Evolutionary conservation across 2,797 vertebrate species (phyloP).

Genomic region (Melanotaenia parkinsoni): DNA sequence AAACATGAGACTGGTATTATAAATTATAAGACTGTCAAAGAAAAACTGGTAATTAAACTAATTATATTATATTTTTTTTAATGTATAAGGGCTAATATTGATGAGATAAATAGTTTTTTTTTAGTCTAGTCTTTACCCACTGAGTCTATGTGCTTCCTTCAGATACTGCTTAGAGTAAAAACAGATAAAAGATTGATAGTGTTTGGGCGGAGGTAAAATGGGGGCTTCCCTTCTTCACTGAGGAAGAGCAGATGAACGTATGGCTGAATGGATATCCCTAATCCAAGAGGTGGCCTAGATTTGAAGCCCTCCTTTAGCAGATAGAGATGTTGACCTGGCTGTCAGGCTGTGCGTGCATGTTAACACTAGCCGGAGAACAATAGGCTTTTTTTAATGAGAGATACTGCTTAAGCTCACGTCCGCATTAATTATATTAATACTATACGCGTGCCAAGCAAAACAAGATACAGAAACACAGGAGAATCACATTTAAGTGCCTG

Average conservation of each 20-base stretch:
- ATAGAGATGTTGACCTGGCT: constrained; percentile 66
- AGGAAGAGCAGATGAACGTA: constrained; percentile 51
- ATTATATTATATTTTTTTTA: background rate
- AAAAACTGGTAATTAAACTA: background rate
- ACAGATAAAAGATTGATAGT: constrained; percentile 66
- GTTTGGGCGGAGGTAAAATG: constrained; percentile 33
- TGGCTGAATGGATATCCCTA: constrained; percentile 65
- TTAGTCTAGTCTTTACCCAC: background rate
- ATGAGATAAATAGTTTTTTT: background rate
- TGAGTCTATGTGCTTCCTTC: constrained; percentile 10
- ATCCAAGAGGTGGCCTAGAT: constrained; percentile 75
- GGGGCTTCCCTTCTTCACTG: constrained; percentile 28
- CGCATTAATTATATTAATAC: constrained; percentile 76
- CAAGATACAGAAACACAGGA: constrained; percentile 27
- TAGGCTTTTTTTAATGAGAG: constrained; percentile 75
- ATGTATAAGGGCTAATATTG: constrained; percentile 5
- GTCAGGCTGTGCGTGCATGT: constrained; percentile 18
- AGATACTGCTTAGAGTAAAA: constrained; percentile 33
- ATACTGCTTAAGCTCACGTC: constrained; percentile 48
- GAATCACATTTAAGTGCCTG: constrained; percentile 12
- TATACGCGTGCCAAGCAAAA: constrained; percentile 70
- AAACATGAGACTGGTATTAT: background rate
- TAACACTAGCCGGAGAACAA: constrained; percentile 70
- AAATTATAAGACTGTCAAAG: background rate
- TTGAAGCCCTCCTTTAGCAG: constrained; percentile 55